Percentiles rank a stretch among this genome's conserved stretches.
phyloP scores from a whole-genome alignment of 2,797 vertebrate genomes.

The Rhinella marina region DNA sequence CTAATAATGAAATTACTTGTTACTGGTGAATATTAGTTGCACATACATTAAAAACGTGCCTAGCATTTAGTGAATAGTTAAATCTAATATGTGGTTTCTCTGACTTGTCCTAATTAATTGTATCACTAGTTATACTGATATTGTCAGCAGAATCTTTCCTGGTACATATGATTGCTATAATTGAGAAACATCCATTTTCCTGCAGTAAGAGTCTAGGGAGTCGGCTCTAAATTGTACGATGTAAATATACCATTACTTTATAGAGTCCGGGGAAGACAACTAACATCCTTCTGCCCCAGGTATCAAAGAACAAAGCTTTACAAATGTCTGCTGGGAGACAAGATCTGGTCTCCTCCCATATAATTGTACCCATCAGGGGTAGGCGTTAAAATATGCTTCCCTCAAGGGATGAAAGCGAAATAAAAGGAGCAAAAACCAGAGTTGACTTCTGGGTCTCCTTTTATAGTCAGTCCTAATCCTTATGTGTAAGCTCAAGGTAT shows the following conservation, averaged over 20 bases:
- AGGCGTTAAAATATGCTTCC: conserved; percentile 10
- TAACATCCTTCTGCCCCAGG: conserved; percentile 24
- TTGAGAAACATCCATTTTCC: background rate
- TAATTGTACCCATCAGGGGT: conserved; percentile 34
- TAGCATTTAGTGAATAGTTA: no score
- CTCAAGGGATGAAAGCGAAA: background rate
- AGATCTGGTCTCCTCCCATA: background rate
- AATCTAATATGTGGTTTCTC: background rate
- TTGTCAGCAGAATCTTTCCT: background rate
- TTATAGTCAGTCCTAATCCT: background rate
- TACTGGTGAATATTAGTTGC: no score
- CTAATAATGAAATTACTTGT: no score
- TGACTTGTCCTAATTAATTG: background rate
- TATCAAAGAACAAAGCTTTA: conserved; percentile 16
- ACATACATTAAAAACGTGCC: no score
- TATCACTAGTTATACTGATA: background rate
- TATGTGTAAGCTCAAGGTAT: no score
- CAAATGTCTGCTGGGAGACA: background rate
- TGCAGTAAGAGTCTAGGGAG: background rate
- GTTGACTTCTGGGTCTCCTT: background rate
- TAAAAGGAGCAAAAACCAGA: background rate
- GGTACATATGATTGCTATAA: background rate
- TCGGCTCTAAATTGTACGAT: background rate
- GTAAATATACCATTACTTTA: background rate
- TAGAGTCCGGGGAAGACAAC: background rate